These are phyloP conservation scores for Chorisops tibialis DNA, from an alignment of 2,888 invertebrate genomes.

Conservation along the genomic window DNA sequence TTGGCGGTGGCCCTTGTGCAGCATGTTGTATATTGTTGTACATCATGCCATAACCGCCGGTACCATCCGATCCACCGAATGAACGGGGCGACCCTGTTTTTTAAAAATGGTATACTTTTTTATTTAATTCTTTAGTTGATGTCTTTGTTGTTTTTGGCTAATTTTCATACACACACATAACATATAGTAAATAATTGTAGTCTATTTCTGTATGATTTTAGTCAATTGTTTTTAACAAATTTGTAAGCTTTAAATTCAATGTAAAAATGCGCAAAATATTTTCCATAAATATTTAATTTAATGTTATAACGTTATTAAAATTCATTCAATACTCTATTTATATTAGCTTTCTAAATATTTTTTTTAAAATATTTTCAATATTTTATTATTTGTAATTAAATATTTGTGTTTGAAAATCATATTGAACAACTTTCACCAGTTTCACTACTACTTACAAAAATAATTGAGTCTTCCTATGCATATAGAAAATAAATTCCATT, in stretches of 20 bases:
- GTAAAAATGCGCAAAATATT: background rate
- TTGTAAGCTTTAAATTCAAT: background rate
- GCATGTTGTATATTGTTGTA: conserved; percentile 45
- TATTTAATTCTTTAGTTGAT: conserved; percentile 22
- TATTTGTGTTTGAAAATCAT: too few species aligned
- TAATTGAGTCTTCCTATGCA: too few species aligned
- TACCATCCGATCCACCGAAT: conserved; percentile 48
- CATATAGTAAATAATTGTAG: too few species aligned
- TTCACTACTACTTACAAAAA: too few species aligned
- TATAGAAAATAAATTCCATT: too few species aligned
- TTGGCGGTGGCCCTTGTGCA: conserved; percentile 44
- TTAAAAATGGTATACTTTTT: conserved; percentile 36
- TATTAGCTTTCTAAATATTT: too few species aligned
- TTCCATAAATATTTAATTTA: too few species aligned
- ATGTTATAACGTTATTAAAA: too few species aligned
- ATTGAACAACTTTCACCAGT: too few species aligned
- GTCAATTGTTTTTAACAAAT: conserved; percentile 1
- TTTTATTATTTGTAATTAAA: too few species aligned
- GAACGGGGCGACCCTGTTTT: conserved; percentile 52
- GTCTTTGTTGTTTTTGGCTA: conserved; percentile 18
- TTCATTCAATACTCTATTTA: too few species aligned
- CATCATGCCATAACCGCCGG: conserved; percentile 46
- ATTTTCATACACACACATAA: conserved; percentile 1
- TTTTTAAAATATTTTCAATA: too few species aligned
- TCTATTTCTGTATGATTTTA: background rate